phyloP scores from a whole-genome alignment of 2,888 invertebrate genomes.

The Drosophila ezoana region DNA sequence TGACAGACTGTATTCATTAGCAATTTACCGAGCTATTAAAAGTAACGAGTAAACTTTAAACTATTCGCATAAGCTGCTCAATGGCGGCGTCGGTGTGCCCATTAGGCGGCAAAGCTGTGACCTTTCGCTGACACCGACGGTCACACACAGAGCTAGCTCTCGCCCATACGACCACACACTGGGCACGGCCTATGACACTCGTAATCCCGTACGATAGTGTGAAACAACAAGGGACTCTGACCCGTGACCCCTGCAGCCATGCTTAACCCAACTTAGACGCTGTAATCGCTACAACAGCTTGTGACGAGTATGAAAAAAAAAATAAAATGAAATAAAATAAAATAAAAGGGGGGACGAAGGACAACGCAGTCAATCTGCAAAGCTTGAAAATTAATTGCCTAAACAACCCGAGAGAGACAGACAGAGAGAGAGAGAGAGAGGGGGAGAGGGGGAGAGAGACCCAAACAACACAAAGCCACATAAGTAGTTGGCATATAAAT shows the following conservation, averaged over 20 bases:
- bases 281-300: constrained; percentile 55
- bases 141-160: constrained; percentile 14
- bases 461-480: constrained; percentile 51
- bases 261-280: constrained; percentile 52
- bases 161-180: not conserved
- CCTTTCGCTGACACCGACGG: constrained; percentile 39
- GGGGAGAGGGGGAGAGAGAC: not conserved
- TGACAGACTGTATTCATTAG: constrained; percentile 10
- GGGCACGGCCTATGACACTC: constrained; percentile 44
- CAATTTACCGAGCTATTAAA: constrained; percentile 41
- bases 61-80: constrained; percentile 24
- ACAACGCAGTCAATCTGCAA: constrained; percentile 51
- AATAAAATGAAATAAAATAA: not conserved
- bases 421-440: not conserved
- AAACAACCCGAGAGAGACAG: constrained; percentile 34
- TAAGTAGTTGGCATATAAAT: constrained; percentile 69
- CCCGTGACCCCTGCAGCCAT: constrained; percentile 36
- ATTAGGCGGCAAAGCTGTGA: constrained; percentile 29
- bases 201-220: constrained; percentile 56
- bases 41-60: constrained; percentile 22
- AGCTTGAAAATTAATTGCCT: constrained; percentile 67
- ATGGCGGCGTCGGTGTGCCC: constrained; percentile 29
- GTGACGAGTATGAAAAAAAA: constrained; percentile 19
- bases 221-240: constrained; percentile 41
- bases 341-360: constrained; percentile 14